Percentiles rank a stretch among this genome's conserved stretches.
Conservation (phyloP, 2,797 vertebrate species). For the Acipenser ruthenus region DNA sequence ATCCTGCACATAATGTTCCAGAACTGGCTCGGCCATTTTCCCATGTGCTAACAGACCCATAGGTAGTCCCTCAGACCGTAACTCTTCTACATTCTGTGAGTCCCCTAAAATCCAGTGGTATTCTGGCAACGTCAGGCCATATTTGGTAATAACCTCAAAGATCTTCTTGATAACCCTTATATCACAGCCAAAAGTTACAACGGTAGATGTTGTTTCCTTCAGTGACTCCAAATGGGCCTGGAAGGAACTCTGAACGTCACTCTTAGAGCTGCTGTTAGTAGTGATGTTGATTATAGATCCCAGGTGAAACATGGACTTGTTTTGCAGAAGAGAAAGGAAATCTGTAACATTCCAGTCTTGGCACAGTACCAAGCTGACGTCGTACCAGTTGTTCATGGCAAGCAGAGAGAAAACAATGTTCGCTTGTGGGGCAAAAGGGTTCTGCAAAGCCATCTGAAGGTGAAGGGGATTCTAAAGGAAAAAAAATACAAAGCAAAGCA, state of each 20-base stretch:
- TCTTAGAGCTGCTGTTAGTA: constrained; percentile 46
- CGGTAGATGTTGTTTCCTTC: constrained; percentile 66
- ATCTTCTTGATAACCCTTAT: constrained; percentile 78
- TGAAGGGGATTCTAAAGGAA: constrained; percentile 83
- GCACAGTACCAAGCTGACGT: constrained; percentile 87
- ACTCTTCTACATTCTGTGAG: constrained; percentile 84
- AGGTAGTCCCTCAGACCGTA: constrained; percentile 85
- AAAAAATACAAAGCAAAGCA: constrained; percentile 12
- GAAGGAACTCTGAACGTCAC: constrained; percentile 63
- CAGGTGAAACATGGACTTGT: constrained; percentile 83
- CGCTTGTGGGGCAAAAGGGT: constrained; percentile 62
- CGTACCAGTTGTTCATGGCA: constrained; percentile 92
- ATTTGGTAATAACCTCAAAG: constrained; percentile 66
- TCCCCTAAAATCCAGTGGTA: constrained; percentile 92
- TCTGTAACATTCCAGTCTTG: constrained; percentile 84
- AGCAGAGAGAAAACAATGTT: constrained; percentile 83
- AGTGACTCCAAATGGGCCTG: constrained; percentile 67
- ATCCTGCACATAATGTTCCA: constrained; percentile 89
- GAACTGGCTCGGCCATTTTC: constrained; percentile 71
- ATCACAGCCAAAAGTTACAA: constrained; percentile 88
- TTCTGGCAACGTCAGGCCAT: constrained; percentile 64
- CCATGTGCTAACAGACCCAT: constrained; percentile 88
- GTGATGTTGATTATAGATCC: constrained; percentile 81
- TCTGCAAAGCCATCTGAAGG: constrained; percentile 87
- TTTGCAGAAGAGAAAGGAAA: constrained; percentile 78